A percentile compares a stretch with the other conserved stretches of the same genome.
phyloP scores from a whole-genome alignment of 2,113 vertebrate species.

The Falco punctatus region DNA sequence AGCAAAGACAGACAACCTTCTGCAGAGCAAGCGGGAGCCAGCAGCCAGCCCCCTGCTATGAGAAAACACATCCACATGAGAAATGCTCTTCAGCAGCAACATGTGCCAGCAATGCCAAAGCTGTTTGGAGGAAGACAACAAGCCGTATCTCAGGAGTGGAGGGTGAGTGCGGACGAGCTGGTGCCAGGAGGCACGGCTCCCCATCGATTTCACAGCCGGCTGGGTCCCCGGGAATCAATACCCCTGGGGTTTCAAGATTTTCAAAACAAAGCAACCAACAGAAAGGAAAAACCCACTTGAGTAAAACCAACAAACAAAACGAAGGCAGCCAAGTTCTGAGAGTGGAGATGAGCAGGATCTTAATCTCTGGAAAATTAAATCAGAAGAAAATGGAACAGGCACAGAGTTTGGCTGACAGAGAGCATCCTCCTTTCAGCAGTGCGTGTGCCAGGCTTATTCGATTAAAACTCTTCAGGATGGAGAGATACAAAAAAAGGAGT shows the following conservation, averaged over 20 bases:
- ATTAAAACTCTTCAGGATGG: conserved; percentile 50
- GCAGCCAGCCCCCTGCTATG: neutral
- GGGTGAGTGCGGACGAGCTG: neutral
- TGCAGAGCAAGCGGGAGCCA: neutral
- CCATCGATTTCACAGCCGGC: neutral
- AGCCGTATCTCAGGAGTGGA: neutral
- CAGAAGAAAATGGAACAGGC: conserved; percentile 71
- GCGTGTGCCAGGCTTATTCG: conserved; percentile 13
- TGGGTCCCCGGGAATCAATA: neutral
- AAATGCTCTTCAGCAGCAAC: neutral
- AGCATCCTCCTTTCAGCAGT: neutral
- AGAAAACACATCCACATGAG: neutral
- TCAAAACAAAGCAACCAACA: neutral
- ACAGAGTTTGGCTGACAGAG: conserved; percentile 40
- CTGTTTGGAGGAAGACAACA: neutral
- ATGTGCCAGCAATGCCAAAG: neutral
- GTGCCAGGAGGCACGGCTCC: conserved; percentile 12
- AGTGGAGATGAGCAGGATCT: conserved; percentile 62
- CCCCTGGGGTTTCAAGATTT: neutral
- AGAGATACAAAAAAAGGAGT: neutral
- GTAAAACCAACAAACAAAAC: conserved; percentile 22
- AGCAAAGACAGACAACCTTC: neutral
- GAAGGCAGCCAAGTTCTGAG: neutral
- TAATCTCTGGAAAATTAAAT: conserved; percentile 82
- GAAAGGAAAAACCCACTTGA: conserved; percentile 25